Conservation (phyloP, 2,888 invertebrate species). For the Glyphotaelius pellucidus region DNA sequence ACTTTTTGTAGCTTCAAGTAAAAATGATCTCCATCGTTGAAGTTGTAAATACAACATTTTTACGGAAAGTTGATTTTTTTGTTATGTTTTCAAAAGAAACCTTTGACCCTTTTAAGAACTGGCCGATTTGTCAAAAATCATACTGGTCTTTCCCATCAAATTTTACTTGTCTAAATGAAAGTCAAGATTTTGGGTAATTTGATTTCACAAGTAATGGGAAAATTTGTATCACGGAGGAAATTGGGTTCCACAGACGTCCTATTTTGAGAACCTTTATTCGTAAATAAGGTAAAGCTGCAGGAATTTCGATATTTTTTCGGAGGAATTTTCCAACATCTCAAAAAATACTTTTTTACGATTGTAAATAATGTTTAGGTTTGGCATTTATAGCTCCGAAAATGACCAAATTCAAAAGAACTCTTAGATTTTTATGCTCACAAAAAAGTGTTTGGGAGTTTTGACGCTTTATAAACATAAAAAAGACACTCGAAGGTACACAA, state of each 20-base stretch:
- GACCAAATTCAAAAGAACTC: not conserved
- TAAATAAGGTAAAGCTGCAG: constrained; percentile 2
- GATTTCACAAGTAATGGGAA: constrained; percentile 43
- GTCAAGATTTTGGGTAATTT: constrained; percentile 40
- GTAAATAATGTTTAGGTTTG: not conserved
- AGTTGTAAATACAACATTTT: not conserved
- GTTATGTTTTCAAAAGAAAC: not conserved
- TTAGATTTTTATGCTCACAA: not conserved
- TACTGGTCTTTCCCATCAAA: not conserved
- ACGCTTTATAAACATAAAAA: not conserved
- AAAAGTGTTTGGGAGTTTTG: not conserved
- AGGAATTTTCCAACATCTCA: not conserved
- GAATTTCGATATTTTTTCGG: constrained; percentile 29
- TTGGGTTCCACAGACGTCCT: constrained; percentile 29
- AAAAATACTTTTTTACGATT: not conserved
- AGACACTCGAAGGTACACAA: not conserved
- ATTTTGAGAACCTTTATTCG: constrained; percentile 28
- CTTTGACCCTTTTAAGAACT: constrained; percentile 20
- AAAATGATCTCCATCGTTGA: not conserved
- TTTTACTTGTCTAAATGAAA: constrained; percentile 39
- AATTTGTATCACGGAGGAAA: constrained; percentile 33
- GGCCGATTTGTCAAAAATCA: constrained; percentile 4
- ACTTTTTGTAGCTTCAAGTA: not conserved
- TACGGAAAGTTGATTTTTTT: not conserved
- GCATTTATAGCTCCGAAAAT: not conserved